Evolutionary conservation across 2,797 vertebrate species (phyloP), one percentile per base, ranked within the genome.

Genomic region (Ispidina lecontei): DNA sequence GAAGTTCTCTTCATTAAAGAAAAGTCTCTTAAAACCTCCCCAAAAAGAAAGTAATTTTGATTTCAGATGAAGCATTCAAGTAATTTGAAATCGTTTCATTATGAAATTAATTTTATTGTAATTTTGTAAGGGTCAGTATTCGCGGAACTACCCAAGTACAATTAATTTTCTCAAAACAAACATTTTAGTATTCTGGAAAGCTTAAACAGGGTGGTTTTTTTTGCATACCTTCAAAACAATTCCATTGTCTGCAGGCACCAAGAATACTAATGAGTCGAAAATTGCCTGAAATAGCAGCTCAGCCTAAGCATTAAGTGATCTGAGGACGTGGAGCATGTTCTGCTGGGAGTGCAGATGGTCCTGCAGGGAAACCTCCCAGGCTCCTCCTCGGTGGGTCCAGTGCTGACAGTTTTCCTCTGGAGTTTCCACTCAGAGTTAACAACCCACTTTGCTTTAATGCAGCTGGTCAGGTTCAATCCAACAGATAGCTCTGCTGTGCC

Each of bases 381-480:
- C 74, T 67, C 16, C 4, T 13, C 12, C 14, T 23, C 8, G 0
- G 11, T 12, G 6, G 9, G 20, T 23, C 29, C 10, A 17, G 28
- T 4, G 18, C 46, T 56, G 37, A 13, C 11, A 6, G 43, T 23
- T 47, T 58, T 33, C 18, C 31, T 67, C 1, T 12, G 21, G 15
- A 23, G 51, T 73, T 51, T 71, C 43, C 35, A 10, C 33, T 55
- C 12, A 10, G 8, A 72, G 28, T 75, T 71, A 49, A n/a, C 46
- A 31, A 39, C 26, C 44, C 64, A 14, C n/a, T 49, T 91, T 81
- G 51, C 70, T 75, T 33, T 84, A 76, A 41, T 31, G 39, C 80
- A 87, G 60, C 72, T 69, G 76, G 78, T 65, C 21, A 6, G 51
- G 23, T 75, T 84, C 72, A 91, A 76, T 55, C 41, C 80, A 63